Evolutionary conservation across 2,888 invertebrate species (phyloP).

Genomic region (Calameuta pallipes): DNA sequence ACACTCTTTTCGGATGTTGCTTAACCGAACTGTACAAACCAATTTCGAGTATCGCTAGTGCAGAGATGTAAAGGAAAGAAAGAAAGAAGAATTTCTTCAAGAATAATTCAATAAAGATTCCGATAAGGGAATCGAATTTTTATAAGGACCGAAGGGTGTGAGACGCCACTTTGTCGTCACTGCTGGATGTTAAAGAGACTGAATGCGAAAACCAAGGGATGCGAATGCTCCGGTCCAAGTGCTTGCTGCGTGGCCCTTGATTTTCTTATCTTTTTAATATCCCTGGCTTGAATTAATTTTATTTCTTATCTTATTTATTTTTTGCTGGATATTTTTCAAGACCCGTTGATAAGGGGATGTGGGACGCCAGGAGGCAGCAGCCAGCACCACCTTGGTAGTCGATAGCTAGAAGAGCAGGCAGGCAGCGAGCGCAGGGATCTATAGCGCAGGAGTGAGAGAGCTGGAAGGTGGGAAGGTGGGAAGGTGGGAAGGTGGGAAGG

Average conservation of each 20-base stretch:
- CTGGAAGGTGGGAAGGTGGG: conserved; percentile 14
- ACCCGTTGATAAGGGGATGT: not conserved
- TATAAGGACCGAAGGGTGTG: not conserved
- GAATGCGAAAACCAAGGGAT: not conserved
- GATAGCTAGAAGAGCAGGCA: conserved; percentile 1
- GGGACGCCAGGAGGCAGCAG: not conserved
- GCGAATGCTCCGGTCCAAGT: not conserved
- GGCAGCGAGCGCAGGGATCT: conserved; percentile 26
- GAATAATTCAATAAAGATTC: not conserved
- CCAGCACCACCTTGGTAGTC: conserved; percentile 1
- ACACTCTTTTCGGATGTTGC: not conserved
- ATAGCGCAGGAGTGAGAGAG: conserved; percentile 22
- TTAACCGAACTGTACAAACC: not conserved
- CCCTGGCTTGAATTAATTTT: conserved; percentile 43
- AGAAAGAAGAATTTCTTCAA: not conserved
- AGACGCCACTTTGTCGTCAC: not conserved
- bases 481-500: conserved; percentile 20
- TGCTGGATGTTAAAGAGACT: not conserved
- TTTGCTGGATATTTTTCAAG: conserved; percentile 6
- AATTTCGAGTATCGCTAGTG: not conserved
- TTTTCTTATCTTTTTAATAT: conserved; percentile 4
- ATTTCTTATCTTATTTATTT: conserved; percentile 47
- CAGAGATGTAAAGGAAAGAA: not conserved
- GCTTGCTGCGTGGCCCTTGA: not conserved
- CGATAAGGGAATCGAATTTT: not conserved